Evolutionary conservation across 2,113 vertebrate genomes (phyloP).

Genomic region (Nyctibius bracteatus): DNA sequence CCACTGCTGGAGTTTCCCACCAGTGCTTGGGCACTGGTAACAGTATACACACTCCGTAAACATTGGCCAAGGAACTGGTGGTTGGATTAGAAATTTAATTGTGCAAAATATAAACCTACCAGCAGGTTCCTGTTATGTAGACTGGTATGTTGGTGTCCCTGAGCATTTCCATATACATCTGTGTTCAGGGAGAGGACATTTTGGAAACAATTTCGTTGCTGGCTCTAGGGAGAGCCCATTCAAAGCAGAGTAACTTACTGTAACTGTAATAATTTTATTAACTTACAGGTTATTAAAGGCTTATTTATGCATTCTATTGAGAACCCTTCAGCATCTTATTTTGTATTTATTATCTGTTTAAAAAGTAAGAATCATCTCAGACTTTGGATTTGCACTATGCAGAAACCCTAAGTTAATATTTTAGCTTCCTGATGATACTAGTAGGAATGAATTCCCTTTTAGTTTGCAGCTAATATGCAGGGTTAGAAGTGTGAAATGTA

Average conservation of each 20-base stretch:
- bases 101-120: neutral
- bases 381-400: neutral
- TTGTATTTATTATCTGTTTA: neutral
- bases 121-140: neutral
- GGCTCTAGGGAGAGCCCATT: neutral
- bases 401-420: neutral
- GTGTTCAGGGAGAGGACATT: neutral
- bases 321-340: neutral
- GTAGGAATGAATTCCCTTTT: neutral
- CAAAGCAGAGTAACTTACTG: neutral
- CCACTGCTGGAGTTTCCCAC: neutral
- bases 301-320: neutral
- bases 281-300: neutral
- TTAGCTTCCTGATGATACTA: neutral
- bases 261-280: neutral
- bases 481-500: neutral
- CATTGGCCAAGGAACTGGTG: neutral
- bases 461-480: neutral
- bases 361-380: neutral
- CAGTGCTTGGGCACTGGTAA: neutral
- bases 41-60: neutral
- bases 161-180: neutral
- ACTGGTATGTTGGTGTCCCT: neutral
- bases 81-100: neutral
- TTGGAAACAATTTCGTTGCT: fast-evolving